Base-by-base conservation (phyloP, 2,797 vertebrate species). In the Kryptopterus vitreolus region DNA sequence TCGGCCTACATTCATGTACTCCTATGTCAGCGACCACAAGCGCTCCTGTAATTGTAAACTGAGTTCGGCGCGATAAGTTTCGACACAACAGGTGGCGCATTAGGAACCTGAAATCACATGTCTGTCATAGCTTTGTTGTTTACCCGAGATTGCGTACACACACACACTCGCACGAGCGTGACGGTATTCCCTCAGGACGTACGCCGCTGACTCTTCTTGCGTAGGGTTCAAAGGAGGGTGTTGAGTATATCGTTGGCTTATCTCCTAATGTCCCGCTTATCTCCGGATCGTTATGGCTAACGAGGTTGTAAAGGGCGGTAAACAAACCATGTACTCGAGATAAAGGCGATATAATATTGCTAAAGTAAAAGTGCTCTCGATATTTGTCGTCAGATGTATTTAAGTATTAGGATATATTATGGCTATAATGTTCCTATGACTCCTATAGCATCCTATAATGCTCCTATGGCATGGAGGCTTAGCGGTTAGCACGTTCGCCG, bases 11-110 rank as follows among this genome's bases (percentile, higher is more conserved):
- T 63, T 63, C 46, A 50, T 77, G 7, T 18, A 29, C 46, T 52
- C 59, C 31, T 65, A 77, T 59, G 72, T 74, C 72, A 74, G 72
- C 71, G 59, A 59, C 33, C 35, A 74, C 72, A 74, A 74, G 16
- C n/a, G n/a, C 55, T 74, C 69, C 72, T 74, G 72, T 74, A 74
- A 74, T 74, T 46, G n/a, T 43, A 29, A 57, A 46, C 52, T 26
- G 62, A 66, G 62, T 68, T 65, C 4, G 33, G 29, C 62, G n/a
- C 26, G 35, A 58, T 29, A 46, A 46, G 35, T 74, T 43, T 26
- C n/a, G 76, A 38, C n/a, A 57, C 62, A 77, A 38, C 52, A 68
- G 76, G 76, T 77, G 76, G 63, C 24, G 57, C 50, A 68, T 46
- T 26, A 20, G 11, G 57, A 61, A 52, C 63, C 48, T 50, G 43